phyloP scores from a whole-genome alignment of 53 echinoderm and acorn worm genomes.

The Antedon mediterranea region DNA sequence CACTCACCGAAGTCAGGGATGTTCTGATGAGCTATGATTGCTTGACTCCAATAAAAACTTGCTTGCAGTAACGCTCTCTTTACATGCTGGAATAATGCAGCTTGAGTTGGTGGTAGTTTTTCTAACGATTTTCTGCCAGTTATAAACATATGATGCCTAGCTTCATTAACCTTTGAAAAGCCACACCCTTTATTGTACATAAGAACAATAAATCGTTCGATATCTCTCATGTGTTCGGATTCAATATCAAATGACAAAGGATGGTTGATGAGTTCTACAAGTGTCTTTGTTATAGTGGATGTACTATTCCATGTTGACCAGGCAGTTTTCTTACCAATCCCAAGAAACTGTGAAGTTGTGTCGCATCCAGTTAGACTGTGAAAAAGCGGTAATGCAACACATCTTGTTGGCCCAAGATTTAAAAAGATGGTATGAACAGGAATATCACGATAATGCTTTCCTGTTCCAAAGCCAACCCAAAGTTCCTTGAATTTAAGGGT shows the following conservation, averaged over 20 bases:
- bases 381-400: background rate
- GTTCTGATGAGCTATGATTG: background rate
- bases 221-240: background rate
- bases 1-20: constrained; percentile 4
- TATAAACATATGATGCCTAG: background rate
- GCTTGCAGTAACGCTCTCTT: constrained; percentile 2
- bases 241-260: background rate
- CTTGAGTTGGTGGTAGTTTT: constrained; percentile 11
- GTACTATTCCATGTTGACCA: background rate
- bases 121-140: constrained; percentile 6
- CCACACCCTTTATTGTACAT: constrained; percentile 11
- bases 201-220: constrained; percentile 6
- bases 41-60: constrained; percentile 12
- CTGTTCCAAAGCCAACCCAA: constrained; percentile 12
- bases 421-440: constrained; percentile 5
- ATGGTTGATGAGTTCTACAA: background rate
- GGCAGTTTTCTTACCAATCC: too few relatives aligned
- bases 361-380: too few relatives aligned
- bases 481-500: constrained; percentile 17
- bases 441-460: constrained; percentile 17
- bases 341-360: too few relatives aligned
- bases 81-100: constrained; percentile 10
- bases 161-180: background rate
- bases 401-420: background rate
- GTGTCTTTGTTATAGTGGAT: background rate